Base-by-base conservation (phyloP, 1,140 invertebrate species). In the Chironomus tepperi region DNA sequence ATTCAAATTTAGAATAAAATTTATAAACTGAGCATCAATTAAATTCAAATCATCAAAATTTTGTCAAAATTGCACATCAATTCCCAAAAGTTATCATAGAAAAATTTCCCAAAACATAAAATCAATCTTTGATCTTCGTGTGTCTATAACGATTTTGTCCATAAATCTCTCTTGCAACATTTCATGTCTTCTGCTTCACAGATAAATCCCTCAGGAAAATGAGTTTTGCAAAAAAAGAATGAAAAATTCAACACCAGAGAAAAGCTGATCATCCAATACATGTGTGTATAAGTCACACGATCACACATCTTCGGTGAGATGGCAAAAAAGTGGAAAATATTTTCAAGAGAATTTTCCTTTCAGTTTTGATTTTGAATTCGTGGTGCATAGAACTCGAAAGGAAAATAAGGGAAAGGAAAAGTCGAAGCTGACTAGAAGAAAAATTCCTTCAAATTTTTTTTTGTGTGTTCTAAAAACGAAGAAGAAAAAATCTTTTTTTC, bases 341-440 rank as follows among this genome's bases (percentile, higher is more conserved):
- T 57, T 70, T 70, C 19, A 70, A 70, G 65, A 70, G 65, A 70
- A 70, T 19, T 70, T 70, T 7, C 65, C 18, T 19, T 70, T 70
- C 65, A 70, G 65, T 70, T 70, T 70, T 70, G 65, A 70, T 70
- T 70, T 70, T 70, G 65, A 70, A 21, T 70, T 70, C 65, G 65
- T 21, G 65, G 19, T 70, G 65, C 65, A 70, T 21, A 70, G 65
- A 70, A 70, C 65, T 15, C n/a, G 16, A 16, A 21, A 70, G 65
- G 18, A 70, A 19, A 70, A 70, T 16, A 7, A 18, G 57, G 6
- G 64, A 16, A 57, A 57, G 7, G 24, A 34, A 34, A 34, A 34
- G 24, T 34, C 24, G 24, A 57, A n/a, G 47, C 47, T 12, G n/a
- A n/a, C n/a, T n/a, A 12, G 47, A 57, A 12, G 9, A 12, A 57